Evolutionary conservation across 2,113 vertebrate genomes (phyloP).

Genomic region (Zootoca vivipara): DNA sequence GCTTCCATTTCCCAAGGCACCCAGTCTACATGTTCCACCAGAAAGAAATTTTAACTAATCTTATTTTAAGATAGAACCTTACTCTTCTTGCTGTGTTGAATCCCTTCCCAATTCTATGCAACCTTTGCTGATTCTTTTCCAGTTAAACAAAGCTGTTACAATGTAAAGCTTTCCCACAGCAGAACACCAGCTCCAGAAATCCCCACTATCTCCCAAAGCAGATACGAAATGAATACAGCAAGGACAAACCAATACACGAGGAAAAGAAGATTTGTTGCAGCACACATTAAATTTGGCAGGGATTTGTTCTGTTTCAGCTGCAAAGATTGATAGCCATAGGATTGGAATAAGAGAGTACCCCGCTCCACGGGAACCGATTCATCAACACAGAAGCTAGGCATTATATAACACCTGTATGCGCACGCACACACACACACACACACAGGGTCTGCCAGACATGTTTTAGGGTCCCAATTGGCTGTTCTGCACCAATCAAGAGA

Average conservation of each 20-base stretch:
- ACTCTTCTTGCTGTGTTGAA: background rate
- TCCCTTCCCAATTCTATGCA: background rate
- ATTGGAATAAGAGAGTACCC: background rate
- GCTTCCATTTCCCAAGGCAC: background rate
- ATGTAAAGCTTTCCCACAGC: background rate
- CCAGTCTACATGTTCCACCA: background rate
- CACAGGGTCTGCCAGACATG: background rate
- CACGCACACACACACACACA: background rate
- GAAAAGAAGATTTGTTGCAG: background rate
- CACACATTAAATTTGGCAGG: background rate
- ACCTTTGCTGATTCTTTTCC: background rate
- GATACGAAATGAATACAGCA: background rate
- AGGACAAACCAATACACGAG: conserved; percentile 8
- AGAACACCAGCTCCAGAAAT: background rate
- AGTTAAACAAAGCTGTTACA: background rate
- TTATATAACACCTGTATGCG: background rate
- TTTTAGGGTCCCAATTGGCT: background rate
- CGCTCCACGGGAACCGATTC: background rate
- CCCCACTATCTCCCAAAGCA: background rate
- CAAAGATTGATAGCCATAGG: background rate
- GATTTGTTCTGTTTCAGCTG: background rate
- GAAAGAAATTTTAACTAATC: background rate
- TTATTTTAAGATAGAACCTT: background rate
- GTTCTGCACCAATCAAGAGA: background rate
- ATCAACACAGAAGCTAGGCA: background rate